Evolutionary conservation across 2,888 invertebrate species (phyloP).

Genomic region (Polymixis flavicincta): DNA sequence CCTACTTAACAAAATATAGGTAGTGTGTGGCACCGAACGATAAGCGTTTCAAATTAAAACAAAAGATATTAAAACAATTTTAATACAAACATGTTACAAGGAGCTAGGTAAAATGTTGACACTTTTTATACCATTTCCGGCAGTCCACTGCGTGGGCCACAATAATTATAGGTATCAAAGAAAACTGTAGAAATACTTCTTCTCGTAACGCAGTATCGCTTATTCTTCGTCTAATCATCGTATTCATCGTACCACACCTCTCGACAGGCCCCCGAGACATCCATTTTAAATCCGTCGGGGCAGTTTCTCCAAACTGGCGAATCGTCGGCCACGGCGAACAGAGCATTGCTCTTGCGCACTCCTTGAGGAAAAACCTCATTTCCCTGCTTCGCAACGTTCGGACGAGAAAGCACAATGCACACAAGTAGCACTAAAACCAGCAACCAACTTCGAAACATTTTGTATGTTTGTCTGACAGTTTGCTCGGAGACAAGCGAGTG

Average conservation of each 20-base stretch:
- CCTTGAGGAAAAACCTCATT: conserved; percentile 46
- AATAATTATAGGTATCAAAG: neutral
- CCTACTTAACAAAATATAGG: neutral
- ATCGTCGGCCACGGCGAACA: conserved; percentile 74
- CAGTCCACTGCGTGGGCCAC: too few relatives aligned
- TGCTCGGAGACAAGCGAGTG: conserved; percentile 29
- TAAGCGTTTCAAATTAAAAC: conserved; percentile 18
- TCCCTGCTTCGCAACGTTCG: conserved; percentile 42
- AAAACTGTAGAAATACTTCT: neutral
- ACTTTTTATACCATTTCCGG: neutral
- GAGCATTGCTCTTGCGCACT: conserved; percentile 62
- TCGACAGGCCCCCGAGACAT: conserved; percentile 77
- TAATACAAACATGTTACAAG: conserved; percentile 8
- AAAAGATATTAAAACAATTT: conserved; percentile 7
- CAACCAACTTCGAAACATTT: conserved; percentile 58
- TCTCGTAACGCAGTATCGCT: neutral
- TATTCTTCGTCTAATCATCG: conserved; percentile 27
- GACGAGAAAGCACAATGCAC: conserved; percentile 50
- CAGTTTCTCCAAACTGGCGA: conserved; percentile 76
- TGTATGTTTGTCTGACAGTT: conserved; percentile 30
- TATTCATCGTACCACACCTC: conserved; percentile 82
- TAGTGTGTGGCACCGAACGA: neutral
- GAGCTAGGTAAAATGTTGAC: neutral
- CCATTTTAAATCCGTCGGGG: conserved; percentile 75
- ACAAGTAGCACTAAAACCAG: conserved; percentile 56